Conservation (phyloP, 2,888 invertebrate genomes). For the Mystacides longicornis region DNA sequence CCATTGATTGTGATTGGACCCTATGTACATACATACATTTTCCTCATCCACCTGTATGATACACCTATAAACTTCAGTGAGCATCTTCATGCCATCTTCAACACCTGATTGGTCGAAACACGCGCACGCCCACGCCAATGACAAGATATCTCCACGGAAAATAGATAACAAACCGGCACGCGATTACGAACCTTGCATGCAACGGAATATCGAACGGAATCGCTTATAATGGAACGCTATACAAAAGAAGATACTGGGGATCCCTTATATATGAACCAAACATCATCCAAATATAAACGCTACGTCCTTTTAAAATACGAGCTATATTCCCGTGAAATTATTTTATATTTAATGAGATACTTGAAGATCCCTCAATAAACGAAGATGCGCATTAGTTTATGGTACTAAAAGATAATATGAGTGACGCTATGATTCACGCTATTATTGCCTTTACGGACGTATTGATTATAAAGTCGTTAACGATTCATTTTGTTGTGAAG, state of each 20-base stretch:
- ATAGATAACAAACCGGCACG: conserved; percentile 14
- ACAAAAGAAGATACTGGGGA: conserved; percentile 14
- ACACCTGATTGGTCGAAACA: conserved; percentile 19
- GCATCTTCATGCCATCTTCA: not conserved
- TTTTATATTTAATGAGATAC: conserved; percentile 11
- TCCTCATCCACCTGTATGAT: not conserved
- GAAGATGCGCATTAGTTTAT: conserved; percentile 8
- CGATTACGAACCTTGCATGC: conserved; percentile 6
- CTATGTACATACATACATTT: too few relatives aligned
- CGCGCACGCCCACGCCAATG: conserved; percentile 25
- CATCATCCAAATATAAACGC: not conserved
- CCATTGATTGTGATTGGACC: too few relatives aligned
- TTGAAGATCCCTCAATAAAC: conserved; percentile 18
- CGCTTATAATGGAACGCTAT: not conserved
- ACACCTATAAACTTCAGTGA: not conserved
- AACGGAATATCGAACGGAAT: not conserved
- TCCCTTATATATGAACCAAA: conserved; percentile 5
- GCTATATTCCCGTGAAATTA: not conserved
- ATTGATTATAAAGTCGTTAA: not conserved
- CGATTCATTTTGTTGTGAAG: not conserved
- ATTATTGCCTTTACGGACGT: not conserved
- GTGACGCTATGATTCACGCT: not conserved
- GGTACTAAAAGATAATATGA: conserved; percentile 9
- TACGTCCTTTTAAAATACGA: not conserved
- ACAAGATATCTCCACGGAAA: conserved; percentile 24